Evolutionary conservation across 2,888 invertebrate species (phyloP).

Genomic region (Drosophila phalerata): DNA sequence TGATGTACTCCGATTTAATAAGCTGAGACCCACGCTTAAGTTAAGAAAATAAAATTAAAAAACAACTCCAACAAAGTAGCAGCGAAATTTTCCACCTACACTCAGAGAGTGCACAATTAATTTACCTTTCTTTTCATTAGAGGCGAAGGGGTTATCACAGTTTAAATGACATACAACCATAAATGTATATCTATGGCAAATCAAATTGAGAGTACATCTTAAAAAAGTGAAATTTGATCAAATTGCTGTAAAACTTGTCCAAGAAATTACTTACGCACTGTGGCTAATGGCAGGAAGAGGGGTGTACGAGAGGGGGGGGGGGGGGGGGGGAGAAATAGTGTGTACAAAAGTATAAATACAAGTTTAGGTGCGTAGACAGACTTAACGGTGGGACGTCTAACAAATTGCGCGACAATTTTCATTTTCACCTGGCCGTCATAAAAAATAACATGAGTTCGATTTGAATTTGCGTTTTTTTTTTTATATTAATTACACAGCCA

Average conservation of each 20-base stretch:
- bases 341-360: slow-evolving; percentile 31
- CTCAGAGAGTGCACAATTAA: slow-evolving; percentile 28
- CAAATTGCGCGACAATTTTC: slow-evolving; percentile 66
- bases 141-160: slow-evolving; percentile 34
- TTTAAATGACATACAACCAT: slow-evolving; percentile 19
- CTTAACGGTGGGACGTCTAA: slow-evolving; percentile 46
- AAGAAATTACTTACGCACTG: slow-evolving; percentile 36
- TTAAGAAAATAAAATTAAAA: slow-evolving; percentile 11
- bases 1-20: slow-evolving; percentile 34
- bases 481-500: slow-evolving; percentile 30
- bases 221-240: slow-evolving; percentile 70
- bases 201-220: slow-evolving; percentile 38
- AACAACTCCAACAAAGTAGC: slow-evolving; percentile 26
- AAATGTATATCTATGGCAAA: slow-evolving; percentile 14
- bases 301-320: neutral
- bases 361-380: slow-evolving; percentile 69
- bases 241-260: slow-evolving; percentile 63
- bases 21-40: slow-evolving; percentile 42
- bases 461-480: slow-evolving; percentile 41
- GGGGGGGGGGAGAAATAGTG: neutral
- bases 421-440: slow-evolving; percentile 48
- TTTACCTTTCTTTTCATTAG: slow-evolving; percentile 53
- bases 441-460: slow-evolving; percentile 47
- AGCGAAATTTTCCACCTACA: slow-evolving; percentile 60
- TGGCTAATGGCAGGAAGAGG: neutral